These are phyloP conservation scores for Gymnoscopelus microlampas DNA, from an alignment of 2,797 vertebrate species.

Conservation along the genomic window DNA sequence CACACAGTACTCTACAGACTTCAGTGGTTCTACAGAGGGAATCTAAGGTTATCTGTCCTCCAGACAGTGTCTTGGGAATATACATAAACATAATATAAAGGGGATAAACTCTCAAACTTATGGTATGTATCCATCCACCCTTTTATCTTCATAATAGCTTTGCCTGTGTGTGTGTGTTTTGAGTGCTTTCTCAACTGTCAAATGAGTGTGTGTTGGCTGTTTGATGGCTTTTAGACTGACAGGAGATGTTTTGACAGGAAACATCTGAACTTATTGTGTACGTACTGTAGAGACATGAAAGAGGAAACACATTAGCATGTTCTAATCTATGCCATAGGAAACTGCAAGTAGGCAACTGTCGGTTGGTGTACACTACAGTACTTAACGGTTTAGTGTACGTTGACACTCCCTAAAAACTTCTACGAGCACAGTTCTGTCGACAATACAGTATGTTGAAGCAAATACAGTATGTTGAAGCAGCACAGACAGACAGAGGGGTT, in stretches of 20 bases:
- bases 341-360: too few species aligned
- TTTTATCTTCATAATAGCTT: constrained; percentile 40
- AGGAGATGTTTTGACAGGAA: too few species aligned
- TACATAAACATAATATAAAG: constrained; percentile 39
- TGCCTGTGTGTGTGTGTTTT: constrained; percentile 26
- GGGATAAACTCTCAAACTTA: constrained; percentile 63
- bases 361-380: too few species aligned
- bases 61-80: constrained; percentile 36
- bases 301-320: too few species aligned
- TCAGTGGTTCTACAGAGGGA: constrained; percentile 35
- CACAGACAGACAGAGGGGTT: neutral
- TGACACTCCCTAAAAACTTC: too few species aligned
- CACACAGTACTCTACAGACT: constrained; percentile 25
- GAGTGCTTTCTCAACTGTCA: neutral
- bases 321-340: too few species aligned
- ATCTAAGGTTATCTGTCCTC: constrained; percentile 50
- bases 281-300: neutral
- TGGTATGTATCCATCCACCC: constrained; percentile 75
- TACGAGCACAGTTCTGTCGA: neutral
- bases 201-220: too few species aligned
- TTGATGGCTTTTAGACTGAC: too few species aligned
- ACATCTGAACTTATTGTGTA: too few species aligned
- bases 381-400: too few species aligned
- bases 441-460: neutral
- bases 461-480: neutral